phyloP scores from a whole-genome alignment of 2,888 invertebrate species.

The Chymomyza procnemis region DNA sequence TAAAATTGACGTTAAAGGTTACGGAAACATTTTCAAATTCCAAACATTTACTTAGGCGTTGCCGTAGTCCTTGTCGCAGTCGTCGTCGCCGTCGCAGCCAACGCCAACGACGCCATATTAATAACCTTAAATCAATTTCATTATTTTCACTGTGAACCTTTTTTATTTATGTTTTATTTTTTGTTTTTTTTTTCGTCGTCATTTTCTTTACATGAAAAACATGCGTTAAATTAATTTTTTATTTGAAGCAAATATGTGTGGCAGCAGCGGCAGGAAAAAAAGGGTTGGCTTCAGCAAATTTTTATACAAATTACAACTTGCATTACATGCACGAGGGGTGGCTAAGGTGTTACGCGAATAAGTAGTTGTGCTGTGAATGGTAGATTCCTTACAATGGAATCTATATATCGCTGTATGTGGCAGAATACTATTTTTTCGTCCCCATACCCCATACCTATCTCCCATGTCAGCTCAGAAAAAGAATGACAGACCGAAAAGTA shows the following conservation, averaged over 20 bases:
- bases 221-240: slow-evolving; percentile 76
- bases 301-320: slow-evolving; percentile 62
- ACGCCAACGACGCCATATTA: slow-evolving; percentile 52
- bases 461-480: no score
- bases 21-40: slow-evolving; percentile 68
- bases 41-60: slow-evolving; percentile 75
- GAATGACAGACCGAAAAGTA: no score
- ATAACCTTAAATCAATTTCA: slow-evolving; percentile 76
- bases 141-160: slow-evolving; percentile 36
- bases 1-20: slow-evolving; percentile 79
- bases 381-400: no score
- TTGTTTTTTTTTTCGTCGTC: neutral
- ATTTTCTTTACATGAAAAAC: slow-evolving; percentile 49
- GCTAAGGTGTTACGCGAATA: neutral
- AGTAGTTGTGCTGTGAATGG: no score
- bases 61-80: slow-evolving; percentile 17
- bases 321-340: slow-evolving; percentile 1
- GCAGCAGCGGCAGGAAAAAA: slow-evolving; percentile 34
- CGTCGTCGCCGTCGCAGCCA: slow-evolving; percentile 7
- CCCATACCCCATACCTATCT: no score
- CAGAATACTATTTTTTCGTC: no score
- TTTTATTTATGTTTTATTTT: neutral
- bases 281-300: slow-evolving; percentile 55
- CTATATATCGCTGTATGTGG: no score
- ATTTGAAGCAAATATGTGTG: slow-evolving; percentile 49